Conservation (phyloP, 2,797 vertebrate species). For the Eulemur mongoz region DNA sequence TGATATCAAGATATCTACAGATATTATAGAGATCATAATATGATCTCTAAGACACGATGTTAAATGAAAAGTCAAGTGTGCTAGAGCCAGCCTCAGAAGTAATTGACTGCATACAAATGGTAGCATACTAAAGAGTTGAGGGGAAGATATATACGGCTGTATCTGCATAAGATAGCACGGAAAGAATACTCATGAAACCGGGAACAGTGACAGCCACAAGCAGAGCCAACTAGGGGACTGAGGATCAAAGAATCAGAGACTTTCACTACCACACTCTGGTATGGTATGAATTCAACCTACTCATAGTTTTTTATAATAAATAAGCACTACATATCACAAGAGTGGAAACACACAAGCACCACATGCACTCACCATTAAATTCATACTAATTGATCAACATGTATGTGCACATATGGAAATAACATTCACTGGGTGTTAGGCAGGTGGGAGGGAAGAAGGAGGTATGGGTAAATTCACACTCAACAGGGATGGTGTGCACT, state of each 20-base stretch:
- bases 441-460: too few species aligned
- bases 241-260: neutral
- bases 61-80: neutral
- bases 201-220: neutral
- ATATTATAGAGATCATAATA: neutral
- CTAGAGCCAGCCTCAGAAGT: neutral
- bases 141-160: rapidly evolving
- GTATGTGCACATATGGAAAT: too few species aligned
- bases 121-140: neutral
- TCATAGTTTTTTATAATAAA: neutral
- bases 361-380: too few species aligned
- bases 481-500: too few species aligned
- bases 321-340: neutral
- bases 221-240: neutral
- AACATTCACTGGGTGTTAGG: too few species aligned
- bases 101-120: neutral
- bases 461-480: too few species aligned
- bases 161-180: neutral
- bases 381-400: too few species aligned
- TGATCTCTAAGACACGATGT: neutral
- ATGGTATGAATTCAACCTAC: neutral
- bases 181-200: neutral
- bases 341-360: too few species aligned
- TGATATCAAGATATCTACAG: too few species aligned
- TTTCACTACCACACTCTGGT: neutral